Conservation (phyloP, 2,888 invertebrate genomes). For the Drosophila paranaensis region DNA sequence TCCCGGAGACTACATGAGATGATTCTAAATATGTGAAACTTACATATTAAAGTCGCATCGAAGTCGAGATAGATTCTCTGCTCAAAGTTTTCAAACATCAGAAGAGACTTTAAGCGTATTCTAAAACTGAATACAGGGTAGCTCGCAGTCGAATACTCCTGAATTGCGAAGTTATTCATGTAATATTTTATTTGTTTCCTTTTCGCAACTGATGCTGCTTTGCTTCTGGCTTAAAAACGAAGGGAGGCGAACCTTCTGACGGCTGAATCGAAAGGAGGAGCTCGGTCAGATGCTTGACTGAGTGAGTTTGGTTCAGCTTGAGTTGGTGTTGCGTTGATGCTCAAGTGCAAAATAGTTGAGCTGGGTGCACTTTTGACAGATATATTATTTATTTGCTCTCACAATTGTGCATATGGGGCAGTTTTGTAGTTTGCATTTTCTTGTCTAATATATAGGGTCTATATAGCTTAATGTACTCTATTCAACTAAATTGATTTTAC, state of each 20-base stretch:
- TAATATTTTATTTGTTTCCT: slow-evolving; percentile 18
- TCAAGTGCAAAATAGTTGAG: slow-evolving; percentile 1
- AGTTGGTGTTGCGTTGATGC: neutral
- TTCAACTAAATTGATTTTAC: neutral
- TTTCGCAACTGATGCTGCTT: slow-evolving; percentile 18
- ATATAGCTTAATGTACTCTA: neutral
- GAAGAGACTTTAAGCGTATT: too few species aligned
- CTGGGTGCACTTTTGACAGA: neutral
- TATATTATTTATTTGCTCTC: slow-evolving; percentile 5
- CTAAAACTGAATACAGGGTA: too few species aligned
- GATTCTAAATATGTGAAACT: neutral
- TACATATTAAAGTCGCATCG: neutral
- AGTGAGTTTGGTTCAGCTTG: slow-evolving; percentile 9
- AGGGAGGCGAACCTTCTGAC: neutral
- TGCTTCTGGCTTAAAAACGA: slow-evolving; percentile 15
- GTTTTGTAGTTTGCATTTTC: neutral
- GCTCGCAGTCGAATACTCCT: neutral
- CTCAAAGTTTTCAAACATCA: too few species aligned
- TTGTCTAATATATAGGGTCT: too few species aligned
- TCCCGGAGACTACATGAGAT: neutral
- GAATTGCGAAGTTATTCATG: neutral
- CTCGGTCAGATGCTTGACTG: slow-evolving; percentile 4
- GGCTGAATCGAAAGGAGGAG: neutral
- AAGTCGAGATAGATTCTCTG: too few species aligned
- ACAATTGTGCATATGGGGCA: neutral